Base-by-base conservation (phyloP, 2,797 vertebrate genomes). In the Poliocrania exsul region DNA sequence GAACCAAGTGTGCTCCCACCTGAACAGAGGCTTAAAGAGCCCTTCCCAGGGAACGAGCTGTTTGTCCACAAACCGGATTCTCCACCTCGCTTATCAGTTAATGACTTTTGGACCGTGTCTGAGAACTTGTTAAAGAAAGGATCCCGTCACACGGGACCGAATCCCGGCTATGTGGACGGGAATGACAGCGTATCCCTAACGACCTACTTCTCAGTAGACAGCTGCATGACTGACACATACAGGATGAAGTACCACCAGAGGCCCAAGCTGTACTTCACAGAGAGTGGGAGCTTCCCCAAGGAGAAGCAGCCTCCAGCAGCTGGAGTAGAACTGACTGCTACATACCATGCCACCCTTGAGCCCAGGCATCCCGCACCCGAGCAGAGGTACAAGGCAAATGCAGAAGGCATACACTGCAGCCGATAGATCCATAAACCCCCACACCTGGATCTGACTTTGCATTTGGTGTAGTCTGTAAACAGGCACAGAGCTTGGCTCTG, bases 151-250 rank as follows among this genome's bases (percentile, higher is more conserved):
- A 75, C 31, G 4, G 98, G 88, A 23, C 91, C 92, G 19, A 88
- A 94, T 75, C 79, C 94, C 7, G 93, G 93, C 85, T 97, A 96
- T 8, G 16, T 88, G 1, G 95, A 94, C 44, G 84, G 95, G 35
- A 95, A 95, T 2, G 98, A 98, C 7, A 94, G 92, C 26, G 89
- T 97, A 62, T 97, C 98, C 20, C 98, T 99, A 47, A 99, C 99
- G 2, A 99, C 99, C 23, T 99, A 99, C 89, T 99, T 99, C 91
- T 99, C 99, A 2, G 99, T 99, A 58, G 99, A 99, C 80, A 98
- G 97, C 95, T 99, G 99, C 96, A 99, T 99, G 99, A 99, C 99
- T 6, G 99, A 99, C 96, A 99, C 99, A 1, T 99, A 99, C 81
- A 98, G 99, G 94, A 93, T 98, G 86, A 99, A 99, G 94, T 99